Percentiles rank a stretch among this genome's conserved stretches.
Conservation (phyloP, 2,113 vertebrate species). For the Cyrtonyx montezumae region DNA sequence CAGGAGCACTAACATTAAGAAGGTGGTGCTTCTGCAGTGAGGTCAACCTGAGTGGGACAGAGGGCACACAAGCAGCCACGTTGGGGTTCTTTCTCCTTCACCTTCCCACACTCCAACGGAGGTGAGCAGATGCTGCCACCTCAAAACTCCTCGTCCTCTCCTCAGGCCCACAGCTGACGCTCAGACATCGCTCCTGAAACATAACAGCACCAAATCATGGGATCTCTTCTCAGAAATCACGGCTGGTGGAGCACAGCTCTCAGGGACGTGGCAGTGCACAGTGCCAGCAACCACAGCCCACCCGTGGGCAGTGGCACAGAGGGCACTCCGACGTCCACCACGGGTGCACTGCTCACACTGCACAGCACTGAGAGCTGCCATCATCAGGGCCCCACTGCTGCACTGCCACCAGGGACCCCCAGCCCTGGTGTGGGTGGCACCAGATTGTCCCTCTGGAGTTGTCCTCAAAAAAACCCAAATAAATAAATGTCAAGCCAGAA, state of each 20-base stretch:
- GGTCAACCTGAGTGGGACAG: background rate
- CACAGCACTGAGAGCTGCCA: background rate
- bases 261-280: too few relatives aligned
- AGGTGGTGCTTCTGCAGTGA: background rate
- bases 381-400: background rate
- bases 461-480: constrained; percentile 48
- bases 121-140: background rate
- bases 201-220: background rate
- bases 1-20: background rate
- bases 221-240: background rate
- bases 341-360: background rate
- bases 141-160: background rate
- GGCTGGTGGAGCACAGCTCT: background rate
- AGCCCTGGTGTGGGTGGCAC: constrained; percentile 28
- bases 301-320: background rate
- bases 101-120: background rate
- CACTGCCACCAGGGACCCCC: background rate
- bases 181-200: background rate
- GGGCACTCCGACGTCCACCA: background rate
- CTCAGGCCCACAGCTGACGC: background rate
- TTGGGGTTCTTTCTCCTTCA: background rate
- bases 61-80: background rate
- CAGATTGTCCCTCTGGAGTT: constrained; percentile 29
- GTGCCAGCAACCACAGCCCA: background rate
- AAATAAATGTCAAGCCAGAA: constrained; percentile 42